Percentiles rank a stretch among this genome's conserved stretches.
phyloP scores from a whole-genome alignment of 2,888 invertebrate genomes.

The Morpho deidamia region DNA sequence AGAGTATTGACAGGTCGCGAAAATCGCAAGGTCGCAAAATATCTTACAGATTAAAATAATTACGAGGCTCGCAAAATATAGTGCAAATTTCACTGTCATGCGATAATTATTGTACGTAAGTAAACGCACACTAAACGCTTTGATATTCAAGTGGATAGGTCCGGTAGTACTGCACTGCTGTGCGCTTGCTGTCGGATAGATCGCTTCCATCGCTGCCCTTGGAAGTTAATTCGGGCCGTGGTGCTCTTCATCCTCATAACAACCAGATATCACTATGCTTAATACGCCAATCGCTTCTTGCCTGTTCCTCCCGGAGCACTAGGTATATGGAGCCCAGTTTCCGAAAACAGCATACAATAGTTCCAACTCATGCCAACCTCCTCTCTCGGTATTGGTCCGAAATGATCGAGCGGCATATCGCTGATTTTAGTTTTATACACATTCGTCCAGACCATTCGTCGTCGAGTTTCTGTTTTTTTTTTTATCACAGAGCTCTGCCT shows the following conservation, averaged over 20 bases:
- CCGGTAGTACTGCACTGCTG: constrained; percentile 87
- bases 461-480: constrained; percentile 83
- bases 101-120: no score
- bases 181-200: constrained; percentile 89
- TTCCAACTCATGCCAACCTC: constrained; percentile 91
- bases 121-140: no score
- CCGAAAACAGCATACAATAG: constrained; percentile 87
- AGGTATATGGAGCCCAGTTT: constrained; percentile 89
- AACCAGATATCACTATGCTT: constrained; percentile 87
- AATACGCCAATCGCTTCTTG: constrained; percentile 87
- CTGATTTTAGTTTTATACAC: constrained; percentile 79
- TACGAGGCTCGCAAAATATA: no score
- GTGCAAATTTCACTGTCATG: no score
- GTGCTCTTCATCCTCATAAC: constrained; percentile 91
- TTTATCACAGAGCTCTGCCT: constrained; percentile 61
- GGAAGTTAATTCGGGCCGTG: constrained; percentile 88
- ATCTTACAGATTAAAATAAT: no score
- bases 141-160: no score
- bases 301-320: constrained; percentile 92
- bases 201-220: constrained; percentile 92
- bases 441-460: constrained; percentile 93
- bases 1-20: no score
- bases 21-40: no score
- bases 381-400: constrained; percentile 90
- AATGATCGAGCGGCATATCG: constrained; percentile 83